A percentile compares a stretch with the other conserved stretches of the same genome.
These are phyloP conservation scores for Euglossa dilemma DNA, from an alignment of 1,140 invertebrate genomes.

Conservation along the genomic window DNA sequence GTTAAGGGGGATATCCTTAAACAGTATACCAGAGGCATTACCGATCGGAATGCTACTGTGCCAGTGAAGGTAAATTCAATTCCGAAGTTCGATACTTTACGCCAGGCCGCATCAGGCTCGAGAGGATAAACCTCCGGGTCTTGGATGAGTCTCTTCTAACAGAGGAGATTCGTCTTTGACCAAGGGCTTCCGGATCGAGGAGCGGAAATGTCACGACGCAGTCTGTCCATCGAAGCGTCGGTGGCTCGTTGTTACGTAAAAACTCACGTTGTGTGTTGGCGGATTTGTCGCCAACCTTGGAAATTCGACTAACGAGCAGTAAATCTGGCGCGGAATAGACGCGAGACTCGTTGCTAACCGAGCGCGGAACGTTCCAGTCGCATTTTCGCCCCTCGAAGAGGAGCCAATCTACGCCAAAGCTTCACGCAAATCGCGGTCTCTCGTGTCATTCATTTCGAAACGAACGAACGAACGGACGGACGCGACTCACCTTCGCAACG, in stretches of 20 bases:
- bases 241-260: conserved; percentile 14
- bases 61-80: conserved; percentile 73
- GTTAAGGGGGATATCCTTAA: conserved; percentile 52
- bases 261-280: not conserved
- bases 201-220: not conserved
- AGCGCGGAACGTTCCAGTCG: not conserved
- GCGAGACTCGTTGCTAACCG: not conserved
- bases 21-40: conserved; percentile 58
- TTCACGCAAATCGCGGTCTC: not conserved
- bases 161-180: conserved; percentile 18
- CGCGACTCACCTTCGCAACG: conserved; percentile 11
- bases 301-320: not conserved
- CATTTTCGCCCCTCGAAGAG: conserved; percentile 11
- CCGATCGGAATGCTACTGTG: conserved; percentile 72
- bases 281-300: not conserved
- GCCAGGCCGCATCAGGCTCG: not conserved
- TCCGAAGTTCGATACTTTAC: conserved; percentile 23
- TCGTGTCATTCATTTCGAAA: not conserved
- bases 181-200: conserved; percentile 3
- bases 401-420: not conserved
- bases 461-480: not conserved
- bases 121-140: not conserved
- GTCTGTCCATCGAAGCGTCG: not conserved
- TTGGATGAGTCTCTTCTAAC: not conserved
- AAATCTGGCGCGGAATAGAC: not conserved